Conservation (phyloP, 2,113 vertebrate genomes). For the Gavialis gangeticus region DNA sequence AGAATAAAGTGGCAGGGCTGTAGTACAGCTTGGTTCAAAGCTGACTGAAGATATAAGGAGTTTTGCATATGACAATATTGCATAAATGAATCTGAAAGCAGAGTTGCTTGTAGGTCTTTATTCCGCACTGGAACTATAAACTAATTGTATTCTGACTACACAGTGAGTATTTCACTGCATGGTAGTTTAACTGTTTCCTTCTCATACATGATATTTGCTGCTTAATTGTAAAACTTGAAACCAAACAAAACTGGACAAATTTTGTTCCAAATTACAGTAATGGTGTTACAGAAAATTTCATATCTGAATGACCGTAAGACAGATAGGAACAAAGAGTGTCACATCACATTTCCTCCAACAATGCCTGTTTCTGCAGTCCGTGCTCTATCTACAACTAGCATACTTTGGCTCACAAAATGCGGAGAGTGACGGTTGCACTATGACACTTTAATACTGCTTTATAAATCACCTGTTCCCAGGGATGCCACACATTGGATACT, state of each 20-base stretch:
- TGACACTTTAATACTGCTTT: constrained; percentile 9
- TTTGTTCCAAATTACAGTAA: neutral
- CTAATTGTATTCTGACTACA: neutral
- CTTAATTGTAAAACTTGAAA: neutral
- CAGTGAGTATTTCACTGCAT: neutral
- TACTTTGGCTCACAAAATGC: neutral
- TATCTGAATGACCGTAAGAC: neutral
- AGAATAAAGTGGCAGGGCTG: rapidly evolving
- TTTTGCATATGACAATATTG: rapidly evolving
- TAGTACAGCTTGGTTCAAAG: neutral
- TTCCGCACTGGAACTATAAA: neutral
- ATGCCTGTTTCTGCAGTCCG: neutral
- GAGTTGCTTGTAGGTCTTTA: rapidly evolving
- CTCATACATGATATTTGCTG: neutral
- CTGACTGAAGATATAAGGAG: rapidly evolving
- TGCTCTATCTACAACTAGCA: neutral
- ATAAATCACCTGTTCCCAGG: constrained; percentile 2
- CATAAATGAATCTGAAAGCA: neutral
- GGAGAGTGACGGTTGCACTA: neutral
- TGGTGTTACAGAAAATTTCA: neutral
- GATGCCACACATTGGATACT: rapidly evolving
- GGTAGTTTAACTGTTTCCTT: neutral
- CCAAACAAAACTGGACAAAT: neutral
- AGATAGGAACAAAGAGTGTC: constrained; percentile 7
- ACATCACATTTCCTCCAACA: neutral